Conservation (phyloP, 2,797 vertebrate genomes). For the Uromys caudimaculatus region DNA sequence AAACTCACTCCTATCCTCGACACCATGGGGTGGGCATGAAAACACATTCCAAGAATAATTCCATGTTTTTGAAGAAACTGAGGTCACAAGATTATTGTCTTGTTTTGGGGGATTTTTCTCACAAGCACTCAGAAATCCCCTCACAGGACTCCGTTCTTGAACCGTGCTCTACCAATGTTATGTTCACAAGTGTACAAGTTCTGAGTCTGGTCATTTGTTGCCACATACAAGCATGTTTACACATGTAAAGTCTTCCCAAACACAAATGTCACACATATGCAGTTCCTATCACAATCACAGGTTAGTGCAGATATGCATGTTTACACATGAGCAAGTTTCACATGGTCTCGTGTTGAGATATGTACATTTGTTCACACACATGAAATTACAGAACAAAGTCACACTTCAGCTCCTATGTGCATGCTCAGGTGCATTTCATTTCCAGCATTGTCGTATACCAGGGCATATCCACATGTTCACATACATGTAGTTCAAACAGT, state of each 20-base stretch:
- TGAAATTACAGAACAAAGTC: background rate
- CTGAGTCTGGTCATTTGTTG: background rate
- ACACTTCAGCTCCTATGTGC: background rate
- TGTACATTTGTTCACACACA: background rate
- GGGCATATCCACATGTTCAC: background rate
- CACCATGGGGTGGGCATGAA: background rate
- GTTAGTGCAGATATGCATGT: too few relatives aligned
- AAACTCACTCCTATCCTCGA: background rate
- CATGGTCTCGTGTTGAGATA: background rate
- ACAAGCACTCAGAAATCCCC: background rate
- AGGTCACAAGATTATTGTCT: background rate
- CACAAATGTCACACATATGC: background rate
- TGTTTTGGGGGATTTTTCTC: background rate
- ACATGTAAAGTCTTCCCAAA: background rate
- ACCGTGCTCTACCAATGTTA: background rate
- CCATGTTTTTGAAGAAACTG: background rate
- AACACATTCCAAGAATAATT: background rate
- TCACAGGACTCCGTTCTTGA: background rate
- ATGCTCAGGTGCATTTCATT: background rate
- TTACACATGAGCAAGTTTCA: background rate
- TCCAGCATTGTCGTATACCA: background rate
- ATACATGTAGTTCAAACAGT: background rate
- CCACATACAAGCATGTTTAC: background rate
- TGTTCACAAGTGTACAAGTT: background rate
- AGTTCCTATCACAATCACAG: background rate